Evolutionary conservation across 1,140 invertebrate genomes (phyloP), one percentile per base, ranked within the genome.

Genomic region (Hylaeus anthracinus): DNA sequence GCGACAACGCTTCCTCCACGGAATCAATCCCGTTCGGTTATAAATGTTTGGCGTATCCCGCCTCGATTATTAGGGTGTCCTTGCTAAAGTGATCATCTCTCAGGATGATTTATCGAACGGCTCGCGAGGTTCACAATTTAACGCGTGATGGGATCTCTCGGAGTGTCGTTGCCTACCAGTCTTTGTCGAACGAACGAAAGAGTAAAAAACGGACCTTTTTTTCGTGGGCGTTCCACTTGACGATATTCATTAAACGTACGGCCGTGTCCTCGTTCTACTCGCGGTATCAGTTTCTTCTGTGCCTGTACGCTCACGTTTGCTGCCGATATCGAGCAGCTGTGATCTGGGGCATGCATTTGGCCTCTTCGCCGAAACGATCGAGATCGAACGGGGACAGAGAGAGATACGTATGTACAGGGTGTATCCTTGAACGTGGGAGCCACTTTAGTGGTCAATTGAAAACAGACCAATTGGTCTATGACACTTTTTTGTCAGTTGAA

Each of bases 311-410:
- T 65, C 78, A 78, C 76, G 67, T 65, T 72, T 56, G 61, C 70
- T 60, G 58, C 60, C 66, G 80, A 86, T 89, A 88, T 89, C 88
- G 81, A 86, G 61, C 64, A 72, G 66, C 76, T 51, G 73, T 64
- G 82, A 89, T 88, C 87, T 88, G 80, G 83, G 84, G 83, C 79
- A 67, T 72, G 84, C 69, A 81, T 48, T 69, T 45, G 72, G 60
- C 56, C 63, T 77, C 79, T 73, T 65, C 60, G 48, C 39, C 56
- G 60, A 63, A 76, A 58, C 73, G 70, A 81, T 86, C 81, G 84
- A 58, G 81, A 80, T 86, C 84, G 85, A 75, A 67, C 69, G 55
- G 37, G 39, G 26, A n/a, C n/a, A 69, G 12, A 72, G 64, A 64
- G 39, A 73, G 67, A 55, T 48, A 48, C 8, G 45, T 58, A n/a